phyloP scores from a whole-genome alignment of 2,113 vertebrate species.

The Tragulus kanchil region DNA sequence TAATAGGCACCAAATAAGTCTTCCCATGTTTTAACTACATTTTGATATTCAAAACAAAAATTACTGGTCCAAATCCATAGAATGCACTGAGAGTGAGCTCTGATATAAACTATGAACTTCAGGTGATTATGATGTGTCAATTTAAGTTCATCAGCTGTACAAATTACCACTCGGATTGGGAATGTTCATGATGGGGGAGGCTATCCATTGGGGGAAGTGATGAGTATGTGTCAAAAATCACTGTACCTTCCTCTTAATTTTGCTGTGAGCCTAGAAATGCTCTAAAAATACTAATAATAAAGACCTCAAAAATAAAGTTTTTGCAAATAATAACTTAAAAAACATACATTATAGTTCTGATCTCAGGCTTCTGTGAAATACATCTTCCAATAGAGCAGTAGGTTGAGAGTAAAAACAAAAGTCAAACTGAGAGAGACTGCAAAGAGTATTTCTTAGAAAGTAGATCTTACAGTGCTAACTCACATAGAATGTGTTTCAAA shows the following conservation, averaged over 20 bases:
- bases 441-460: neutral
- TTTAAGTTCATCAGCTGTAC: neutral
- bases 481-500: neutral
- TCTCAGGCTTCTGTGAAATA: neutral
- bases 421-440: neutral
- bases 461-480: neutral
- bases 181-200: neutral
- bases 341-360: neutral
- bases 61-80: neutral
- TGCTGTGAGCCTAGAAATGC: neutral
- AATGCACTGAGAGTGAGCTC: neutral
- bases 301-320: neutral
- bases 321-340: neutral
- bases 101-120: neutral
- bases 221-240: neutral
- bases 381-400: neutral
- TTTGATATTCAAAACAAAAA: slow-evolving; percentile 26
- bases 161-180: neutral
- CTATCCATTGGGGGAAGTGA: neutral
- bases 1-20: neutral
- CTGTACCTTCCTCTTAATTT: neutral
- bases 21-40: neutral
- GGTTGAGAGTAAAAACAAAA: slow-evolving; percentile 7
- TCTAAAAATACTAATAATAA: neutral
- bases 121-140: neutral